A percentile compares a stretch with the other conserved stretches of the same genome.
Evolutionary conservation across 2,113 vertebrate species (phyloP).

Genomic region (Epinephelus cyanopodus): DNA sequence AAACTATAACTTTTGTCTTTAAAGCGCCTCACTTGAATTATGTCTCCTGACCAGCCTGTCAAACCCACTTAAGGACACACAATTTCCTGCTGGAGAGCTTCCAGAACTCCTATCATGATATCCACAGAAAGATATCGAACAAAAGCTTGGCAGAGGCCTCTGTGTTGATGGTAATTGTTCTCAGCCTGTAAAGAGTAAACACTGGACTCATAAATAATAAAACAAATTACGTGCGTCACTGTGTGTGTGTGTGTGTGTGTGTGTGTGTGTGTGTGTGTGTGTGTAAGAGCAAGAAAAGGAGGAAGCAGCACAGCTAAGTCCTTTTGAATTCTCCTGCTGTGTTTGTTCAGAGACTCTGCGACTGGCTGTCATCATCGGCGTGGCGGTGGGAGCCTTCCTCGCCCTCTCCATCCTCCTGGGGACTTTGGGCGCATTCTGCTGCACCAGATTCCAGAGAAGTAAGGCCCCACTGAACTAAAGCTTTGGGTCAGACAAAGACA

Average conservation of each 20-base stretch:
- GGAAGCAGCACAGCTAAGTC: not conserved
- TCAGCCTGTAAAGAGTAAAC: not conserved
- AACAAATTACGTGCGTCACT: not conserved
- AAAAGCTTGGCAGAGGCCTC: not conserved
- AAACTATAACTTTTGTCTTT: not conserved
- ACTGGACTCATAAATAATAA: constrained; percentile 1
- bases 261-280: not conserved
- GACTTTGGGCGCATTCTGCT: constrained; percentile 92
- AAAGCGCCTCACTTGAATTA: not conserved
- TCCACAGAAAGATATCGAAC: not conserved
- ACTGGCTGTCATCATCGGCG: constrained; percentile 91
- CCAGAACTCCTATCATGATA: not conserved
- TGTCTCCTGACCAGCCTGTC: not conserved
- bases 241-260: not conserved
- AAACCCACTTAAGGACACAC: not conserved
- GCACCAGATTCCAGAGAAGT: constrained; percentile 92
- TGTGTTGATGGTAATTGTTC: constrained; percentile 2
- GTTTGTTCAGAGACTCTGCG: constrained; percentile 88
- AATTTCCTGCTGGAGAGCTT: not conserved
- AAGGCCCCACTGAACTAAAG: constrained; percentile 27
- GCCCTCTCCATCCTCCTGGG: constrained; percentile 91
- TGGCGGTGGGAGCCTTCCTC: constrained; percentile 90
- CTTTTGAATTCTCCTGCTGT: constrained; percentile 8
- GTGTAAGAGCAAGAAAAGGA: not conserved
- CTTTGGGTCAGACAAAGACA: not conserved